These are phyloP conservation scores for Conchocele bisecta DNA, from an alignment of 2,888 invertebrate species.

Conservation along the genomic window DNA sequence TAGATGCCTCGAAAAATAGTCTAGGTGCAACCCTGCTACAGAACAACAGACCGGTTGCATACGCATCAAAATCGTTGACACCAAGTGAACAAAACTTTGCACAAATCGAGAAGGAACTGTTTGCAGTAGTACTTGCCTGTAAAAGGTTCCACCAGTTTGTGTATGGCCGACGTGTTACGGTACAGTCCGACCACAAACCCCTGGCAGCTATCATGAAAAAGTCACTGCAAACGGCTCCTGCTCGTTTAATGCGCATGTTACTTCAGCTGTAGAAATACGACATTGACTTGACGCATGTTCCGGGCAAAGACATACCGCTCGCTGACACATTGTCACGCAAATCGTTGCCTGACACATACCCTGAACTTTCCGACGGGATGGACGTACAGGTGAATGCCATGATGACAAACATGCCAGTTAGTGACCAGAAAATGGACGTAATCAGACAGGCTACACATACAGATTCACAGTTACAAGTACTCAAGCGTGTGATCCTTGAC, in stretches of 20 bases:
- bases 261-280: constrained; percentile 38
- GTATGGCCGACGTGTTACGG: constrained; percentile 51
- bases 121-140: constrained; percentile 55
- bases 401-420: constrained; percentile 8
- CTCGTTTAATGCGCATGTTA: too few species aligned
- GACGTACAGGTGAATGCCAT: constrained; percentile 28
- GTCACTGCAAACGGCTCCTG: too few species aligned
- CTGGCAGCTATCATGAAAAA: constrained; percentile 39
- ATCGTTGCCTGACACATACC: constrained; percentile 15
- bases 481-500: constrained; percentile 20
- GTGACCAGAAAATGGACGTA: constrained; percentile 17
- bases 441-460: neutral
- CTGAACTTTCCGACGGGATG: constrained; percentile 12
- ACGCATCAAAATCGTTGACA: constrained; percentile 62
- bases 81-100: constrained; percentile 57
- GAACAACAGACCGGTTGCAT: constrained; percentile 58
- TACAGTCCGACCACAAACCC: constrained; percentile 66
- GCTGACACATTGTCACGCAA: constrained; percentile 43
- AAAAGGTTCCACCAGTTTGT: constrained; percentile 58
- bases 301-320: constrained; percentile 43
- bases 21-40: constrained; percentile 63
- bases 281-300: constrained; percentile 8
- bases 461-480: constrained; percentile 26
- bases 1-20: constrained; percentile 58
- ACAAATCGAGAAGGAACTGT: constrained; percentile 61